These are phyloP conservation scores for Sebastes ruberrimus DNA, from an alignment of 2,797 vertebrate genomes.

Conservation along the genomic window DNA sequence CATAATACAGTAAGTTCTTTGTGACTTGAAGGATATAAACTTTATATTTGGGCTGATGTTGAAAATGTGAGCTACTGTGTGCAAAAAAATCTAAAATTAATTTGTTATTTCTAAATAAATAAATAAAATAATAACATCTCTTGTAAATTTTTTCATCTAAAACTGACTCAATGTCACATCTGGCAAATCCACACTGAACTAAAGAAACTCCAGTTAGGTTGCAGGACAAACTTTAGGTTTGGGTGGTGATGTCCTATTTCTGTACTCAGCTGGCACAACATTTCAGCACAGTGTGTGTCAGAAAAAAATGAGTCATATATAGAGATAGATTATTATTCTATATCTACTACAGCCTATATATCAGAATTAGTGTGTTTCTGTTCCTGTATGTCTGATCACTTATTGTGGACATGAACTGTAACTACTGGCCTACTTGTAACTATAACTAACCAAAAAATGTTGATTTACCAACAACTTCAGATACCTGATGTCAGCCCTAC, in stretches of 20 bases:
- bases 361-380: background rate
- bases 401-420: background rate
- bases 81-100: background rate
- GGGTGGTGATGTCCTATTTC: constrained; percentile 50
- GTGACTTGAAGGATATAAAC: background rate
- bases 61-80: background rate
- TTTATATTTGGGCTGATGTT: background rate
- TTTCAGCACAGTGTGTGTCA: constrained; percentile 1
- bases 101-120: no score
- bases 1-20: no score
- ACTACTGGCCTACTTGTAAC: background rate
- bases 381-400: background rate
- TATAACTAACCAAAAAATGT: background rate
- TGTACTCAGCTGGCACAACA: constrained; percentile 53
- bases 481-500: background rate
- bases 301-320: background rate
- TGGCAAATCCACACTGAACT: background rate
- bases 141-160: background rate
- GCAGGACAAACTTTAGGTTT: constrained; percentile 5
- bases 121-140: background rate
- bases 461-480: accelerated
- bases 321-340: background rate
- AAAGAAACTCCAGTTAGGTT: background rate
- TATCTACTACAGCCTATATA: background rate
- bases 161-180: background rate